phyloP scores from a whole-genome alignment of 2,888 invertebrate genomes.

The Dynastes maya region DNA sequence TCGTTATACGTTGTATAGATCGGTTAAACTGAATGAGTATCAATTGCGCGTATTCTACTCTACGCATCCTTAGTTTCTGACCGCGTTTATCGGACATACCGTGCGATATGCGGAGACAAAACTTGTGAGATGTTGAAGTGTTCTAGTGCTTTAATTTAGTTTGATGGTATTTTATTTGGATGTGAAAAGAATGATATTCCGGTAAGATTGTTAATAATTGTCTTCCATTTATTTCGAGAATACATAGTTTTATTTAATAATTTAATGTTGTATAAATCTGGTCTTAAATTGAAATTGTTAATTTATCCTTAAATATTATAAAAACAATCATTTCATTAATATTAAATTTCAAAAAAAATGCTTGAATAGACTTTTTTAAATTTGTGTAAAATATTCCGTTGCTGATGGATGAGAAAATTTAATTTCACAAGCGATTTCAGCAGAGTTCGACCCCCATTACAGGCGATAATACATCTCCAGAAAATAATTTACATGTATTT shows the following conservation, averaged over 20 bases:
- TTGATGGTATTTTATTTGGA: neutral
- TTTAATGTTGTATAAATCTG: neutral
- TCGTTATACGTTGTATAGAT: neutral
- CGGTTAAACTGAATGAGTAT: constrained; percentile 28
- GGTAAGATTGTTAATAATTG: constrained; percentile 11
- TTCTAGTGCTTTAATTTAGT: constrained; percentile 15
- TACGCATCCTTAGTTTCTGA: neutral
- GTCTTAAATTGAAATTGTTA: constrained; percentile 1
- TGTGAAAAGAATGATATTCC: constrained; percentile 27
- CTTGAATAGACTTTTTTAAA: too few relatives aligned
- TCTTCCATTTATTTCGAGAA: neutral
- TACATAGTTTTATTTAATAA: neutral
- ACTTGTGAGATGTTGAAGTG: neutral
- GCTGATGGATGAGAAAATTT: too few relatives aligned
- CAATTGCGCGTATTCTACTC: neutral
- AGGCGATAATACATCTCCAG: too few relatives aligned
- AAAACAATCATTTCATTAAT: too few relatives aligned
- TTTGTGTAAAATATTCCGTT: too few relatives aligned
- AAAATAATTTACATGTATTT: too few relatives aligned
- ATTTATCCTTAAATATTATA: too few relatives aligned
- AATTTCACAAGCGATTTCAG: too few relatives aligned
- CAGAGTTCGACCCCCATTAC: too few relatives aligned
- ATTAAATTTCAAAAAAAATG: too few relatives aligned
- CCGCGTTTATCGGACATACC: neutral
- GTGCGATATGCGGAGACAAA: neutral